Base-by-base conservation (phyloP, 53 echinoderm and acorn worm species). In the Temnopleurus reevesii region DNA sequence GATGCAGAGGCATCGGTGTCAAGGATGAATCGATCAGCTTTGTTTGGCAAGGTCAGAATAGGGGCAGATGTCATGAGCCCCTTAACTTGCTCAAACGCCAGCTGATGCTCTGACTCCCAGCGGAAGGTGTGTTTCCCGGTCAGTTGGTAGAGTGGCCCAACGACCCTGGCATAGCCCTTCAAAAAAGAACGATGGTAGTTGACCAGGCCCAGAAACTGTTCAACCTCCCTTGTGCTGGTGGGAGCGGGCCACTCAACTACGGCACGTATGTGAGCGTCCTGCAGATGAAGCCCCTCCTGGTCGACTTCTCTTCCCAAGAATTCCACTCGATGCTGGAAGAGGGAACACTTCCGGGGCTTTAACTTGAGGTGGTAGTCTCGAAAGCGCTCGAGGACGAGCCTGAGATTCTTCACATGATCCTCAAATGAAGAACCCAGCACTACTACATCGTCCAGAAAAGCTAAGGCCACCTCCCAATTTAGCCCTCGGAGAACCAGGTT, bases 1-100 rank as follows among this genome's bases (percentile, higher is more conserved):
- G 46, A 24, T n/a, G n/a, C n/a, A n/a, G n/a, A n/a, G n/a, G n/a
- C n/a, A n/a, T n/a, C n/a, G n/a, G n/a, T n/a, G n/a, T 45, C 89
- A 77, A 59, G 92, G 81, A 77, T 79, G 60, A 91, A 91, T 2
- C 38, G 45, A 24, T 91, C 91, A 13, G 33, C 17, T 30, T 41
- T 2, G 41, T 91, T 91, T 1, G 87, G 91, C 45, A 91, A 51
- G 2, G 79, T 45, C 3, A 91, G 88, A 9, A 56, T 79, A 45
- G 87, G 91, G 7, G 88, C 66, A 30, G 86, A 81, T 15, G 36
- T 76, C 51, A 91, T 59, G 9, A 83, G 83, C 31, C 34, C 29
- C 55, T 77, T 91, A 26, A 88, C 19, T 12, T 59, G 29, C 5
- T 87, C 80, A 43, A 91, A 91, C 4, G 91, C 77, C 5, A 47